phyloP scores from a whole-genome alignment of 2,888 invertebrate species.

The Hermaeophaga mercurialis region DNA sequence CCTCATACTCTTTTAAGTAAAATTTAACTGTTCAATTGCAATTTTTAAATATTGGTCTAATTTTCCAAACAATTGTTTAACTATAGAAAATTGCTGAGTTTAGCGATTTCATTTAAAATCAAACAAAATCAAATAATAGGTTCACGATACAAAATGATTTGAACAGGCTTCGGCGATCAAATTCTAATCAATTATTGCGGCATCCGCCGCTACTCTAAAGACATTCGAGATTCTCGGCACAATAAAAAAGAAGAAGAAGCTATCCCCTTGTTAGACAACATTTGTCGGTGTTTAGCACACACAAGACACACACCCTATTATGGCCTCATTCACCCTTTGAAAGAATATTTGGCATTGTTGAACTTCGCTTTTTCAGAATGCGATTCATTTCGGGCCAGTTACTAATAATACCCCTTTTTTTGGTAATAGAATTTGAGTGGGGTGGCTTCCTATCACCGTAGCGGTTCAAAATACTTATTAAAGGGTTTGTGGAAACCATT shows the following conservation, averaged over 20 bases:
- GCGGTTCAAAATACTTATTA: constrained; percentile 40
- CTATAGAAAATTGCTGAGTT: no score
- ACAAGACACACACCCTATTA: constrained; percentile 34
- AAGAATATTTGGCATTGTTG: constrained; percentile 33
- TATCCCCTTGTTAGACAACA: constrained; percentile 42
- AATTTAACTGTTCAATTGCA: no score
- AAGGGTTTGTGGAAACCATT: constrained; percentile 34
- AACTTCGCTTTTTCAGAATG: constrained; percentile 28
- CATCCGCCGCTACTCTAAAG: constrained; percentile 21
- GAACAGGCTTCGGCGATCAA: no score
- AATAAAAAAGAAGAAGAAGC: constrained; percentile 7
- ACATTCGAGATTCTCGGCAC: constrained; percentile 29
- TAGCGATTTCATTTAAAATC: no score
- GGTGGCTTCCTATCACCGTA: constrained; percentile 31
- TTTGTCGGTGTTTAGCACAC: constrained; percentile 44
- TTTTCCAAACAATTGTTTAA: no score
- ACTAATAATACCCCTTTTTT: constrained; percentile 38
- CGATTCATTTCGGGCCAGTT: constrained; percentile 34
- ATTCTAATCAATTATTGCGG: constrained; percentile 13
- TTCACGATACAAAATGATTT: no score
- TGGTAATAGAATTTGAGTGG: constrained; percentile 34
- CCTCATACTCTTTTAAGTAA: no score
- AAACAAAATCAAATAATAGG: constrained; percentile 4
- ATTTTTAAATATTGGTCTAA: no score
- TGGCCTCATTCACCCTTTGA: constrained; percentile 38